phyloP scores from a whole-genome alignment of 2,113 vertebrate genomes.

The Rattus rattus region DNA sequence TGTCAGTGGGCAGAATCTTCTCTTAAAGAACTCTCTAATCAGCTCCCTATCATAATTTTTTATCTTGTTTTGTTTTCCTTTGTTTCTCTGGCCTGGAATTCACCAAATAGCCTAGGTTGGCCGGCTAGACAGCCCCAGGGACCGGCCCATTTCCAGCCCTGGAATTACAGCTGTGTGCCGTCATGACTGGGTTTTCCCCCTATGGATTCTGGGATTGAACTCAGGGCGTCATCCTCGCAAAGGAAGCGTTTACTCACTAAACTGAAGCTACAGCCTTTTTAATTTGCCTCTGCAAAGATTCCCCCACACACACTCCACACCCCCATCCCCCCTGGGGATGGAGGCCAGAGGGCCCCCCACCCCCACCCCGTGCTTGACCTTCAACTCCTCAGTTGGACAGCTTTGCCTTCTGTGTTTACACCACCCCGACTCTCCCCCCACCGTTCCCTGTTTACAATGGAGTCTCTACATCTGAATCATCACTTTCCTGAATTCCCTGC shows the following conservation, averaged over 20 bases:
- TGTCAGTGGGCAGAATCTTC: neutral
- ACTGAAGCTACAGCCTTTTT: neutral
- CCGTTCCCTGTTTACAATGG: neutral
- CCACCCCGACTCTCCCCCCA: neutral
- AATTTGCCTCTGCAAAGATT: neutral
- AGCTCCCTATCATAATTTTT: neutral
- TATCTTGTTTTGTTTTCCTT: neutral
- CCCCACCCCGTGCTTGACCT: neutral
- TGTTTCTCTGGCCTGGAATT: neutral
- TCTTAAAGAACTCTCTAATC: neutral
- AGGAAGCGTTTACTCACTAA: neutral
- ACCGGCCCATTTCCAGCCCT: neutral
- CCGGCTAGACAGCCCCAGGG: neutral
- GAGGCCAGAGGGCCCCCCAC: neutral
- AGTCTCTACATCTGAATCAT: neutral
- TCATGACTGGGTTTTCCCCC: neutral
- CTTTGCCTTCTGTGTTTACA: neutral
- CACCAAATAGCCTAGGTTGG: neutral
- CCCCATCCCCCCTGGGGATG: neutral
- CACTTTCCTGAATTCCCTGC: neutral
- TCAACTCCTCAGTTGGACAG: neutral
- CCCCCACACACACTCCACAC: neutral
- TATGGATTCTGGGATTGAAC: neutral
- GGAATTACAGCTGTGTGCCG: neutral
- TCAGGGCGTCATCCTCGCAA: neutral